phyloP scores from a whole-genome alignment of 1,140 invertebrate species.

The Leguminivora glycinivorella region DNA sequence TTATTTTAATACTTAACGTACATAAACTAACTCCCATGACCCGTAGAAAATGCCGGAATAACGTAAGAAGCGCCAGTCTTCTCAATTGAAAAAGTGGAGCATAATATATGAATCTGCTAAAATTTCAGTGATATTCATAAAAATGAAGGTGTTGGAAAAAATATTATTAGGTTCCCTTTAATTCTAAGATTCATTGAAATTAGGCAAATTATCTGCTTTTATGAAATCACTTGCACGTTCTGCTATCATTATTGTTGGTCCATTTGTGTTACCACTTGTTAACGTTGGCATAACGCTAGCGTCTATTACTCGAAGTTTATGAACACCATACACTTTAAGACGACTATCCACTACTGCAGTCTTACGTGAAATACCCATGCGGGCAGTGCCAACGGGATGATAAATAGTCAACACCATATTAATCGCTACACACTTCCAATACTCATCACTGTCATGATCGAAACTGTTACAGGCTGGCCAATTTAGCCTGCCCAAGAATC shows the following conservation, averaged over 20 bases:
- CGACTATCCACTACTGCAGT: constrained; percentile 83
- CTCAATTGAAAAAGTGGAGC: too few species aligned
- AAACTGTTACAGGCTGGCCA: constrained; percentile 67
- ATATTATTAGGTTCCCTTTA: too few species aligned
- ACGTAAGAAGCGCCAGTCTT: too few species aligned
- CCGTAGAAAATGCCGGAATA: too few species aligned
- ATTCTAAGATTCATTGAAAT: not conserved
- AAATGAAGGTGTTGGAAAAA: too few species aligned
- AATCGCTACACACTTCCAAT: constrained; percentile 83
- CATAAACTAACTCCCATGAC: too few species aligned
- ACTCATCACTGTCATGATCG: constrained; percentile 78
- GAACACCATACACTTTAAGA: constrained; percentile 83
- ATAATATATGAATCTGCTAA: too few species aligned
- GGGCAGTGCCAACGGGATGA: constrained; percentile 86
- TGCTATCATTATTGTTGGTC: constrained; percentile 87
- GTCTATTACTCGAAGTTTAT: constrained; percentile 85
- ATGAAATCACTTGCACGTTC: constrained; percentile 87
- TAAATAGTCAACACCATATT: constrained; percentile 82
- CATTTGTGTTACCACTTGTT: constrained; percentile 86
- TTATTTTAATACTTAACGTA: too few species aligned
- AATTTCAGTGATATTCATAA: too few species aligned
- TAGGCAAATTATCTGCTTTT: constrained; percentile 75
- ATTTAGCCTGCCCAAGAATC: constrained; percentile 63
- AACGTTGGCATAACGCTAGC: constrained; percentile 88
- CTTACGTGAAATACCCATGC: constrained; percentile 83